Percentiles rank a stretch among this genome's conserved stretches.
Evolutionary conservation across 1,140 invertebrate species (phyloP).

Genomic region (Gryon sp.): DNA sequence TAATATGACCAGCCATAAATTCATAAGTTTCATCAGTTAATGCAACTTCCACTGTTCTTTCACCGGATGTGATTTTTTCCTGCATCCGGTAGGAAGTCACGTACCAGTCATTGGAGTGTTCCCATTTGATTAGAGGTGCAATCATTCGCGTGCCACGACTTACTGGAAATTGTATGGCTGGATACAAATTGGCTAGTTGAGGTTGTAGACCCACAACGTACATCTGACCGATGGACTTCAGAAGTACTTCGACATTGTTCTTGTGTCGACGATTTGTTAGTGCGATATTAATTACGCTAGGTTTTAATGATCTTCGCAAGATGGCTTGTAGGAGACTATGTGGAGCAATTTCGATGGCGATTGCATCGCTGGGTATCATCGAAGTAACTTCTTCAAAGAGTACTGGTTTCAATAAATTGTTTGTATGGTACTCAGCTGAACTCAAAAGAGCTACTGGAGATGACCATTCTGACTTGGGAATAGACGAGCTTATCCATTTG

Average conservation of each 20-base stretch:
- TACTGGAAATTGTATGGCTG: constrained; percentile 84
- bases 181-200: constrained; percentile 82
- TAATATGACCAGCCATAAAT: constrained; percentile 90
- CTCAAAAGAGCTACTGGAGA: constrained; percentile 83
- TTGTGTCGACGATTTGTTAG: constrained; percentile 88
- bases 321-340: constrained; percentile 87
- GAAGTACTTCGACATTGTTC: constrained; percentile 86
- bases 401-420: constrained; percentile 92
- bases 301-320: constrained; percentile 81
- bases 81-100: constrained; percentile 82
- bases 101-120: constrained; percentile 90
- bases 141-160: constrained; percentile 86
- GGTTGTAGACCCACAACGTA: constrained; percentile 84
- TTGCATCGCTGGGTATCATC: constrained; percentile 88
- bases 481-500: constrained; percentile 93
- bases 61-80: constrained; percentile 83
- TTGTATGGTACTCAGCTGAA: constrained; percentile 95
- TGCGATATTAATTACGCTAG: constrained; percentile 85
- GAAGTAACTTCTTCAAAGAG: constrained; percentile 91
- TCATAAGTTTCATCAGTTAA: constrained; percentile 85
- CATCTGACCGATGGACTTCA: constrained; percentile 86
- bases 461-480: constrained; percentile 89
- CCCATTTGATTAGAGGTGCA: constrained; percentile 89
- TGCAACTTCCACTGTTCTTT: constrained; percentile 82
- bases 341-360: constrained; percentile 91